These are phyloP conservation scores for Magallana ariakensis DNA, from an alignment of 1,140 invertebrate genomes.

Conservation along the genomic window DNA sequence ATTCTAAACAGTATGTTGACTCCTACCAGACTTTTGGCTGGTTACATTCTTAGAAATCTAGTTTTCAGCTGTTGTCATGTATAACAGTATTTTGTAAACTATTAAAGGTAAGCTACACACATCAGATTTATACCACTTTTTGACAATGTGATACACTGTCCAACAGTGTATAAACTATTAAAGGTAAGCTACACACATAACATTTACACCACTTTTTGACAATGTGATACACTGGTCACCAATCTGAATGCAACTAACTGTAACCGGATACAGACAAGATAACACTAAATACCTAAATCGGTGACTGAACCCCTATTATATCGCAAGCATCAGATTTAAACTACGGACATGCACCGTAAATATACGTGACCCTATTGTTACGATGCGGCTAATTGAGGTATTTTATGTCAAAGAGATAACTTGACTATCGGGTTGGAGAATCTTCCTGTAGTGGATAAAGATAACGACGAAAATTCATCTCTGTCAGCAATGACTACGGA, in stretches of 20 bases:
- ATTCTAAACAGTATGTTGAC: too few species aligned
- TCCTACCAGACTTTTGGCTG: too few species aligned
- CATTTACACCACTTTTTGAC: too few species aligned
- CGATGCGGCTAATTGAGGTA: background rate
- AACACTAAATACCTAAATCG: slow-evolving; percentile 8
- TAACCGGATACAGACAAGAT: slow-evolving; percentile 27
- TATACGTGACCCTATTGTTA: background rate
- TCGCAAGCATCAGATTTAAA: background rate
- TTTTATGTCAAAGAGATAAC: background rate
- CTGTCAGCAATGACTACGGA: background rate
- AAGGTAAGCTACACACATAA: too few species aligned
- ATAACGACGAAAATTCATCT: background rate
- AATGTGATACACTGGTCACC: too few species aligned
- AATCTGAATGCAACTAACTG: background rate
- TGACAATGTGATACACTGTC: too few species aligned
- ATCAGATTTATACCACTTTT: too few species aligned
- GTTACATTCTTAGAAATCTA: too few species aligned
- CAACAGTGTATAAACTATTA: too few species aligned
- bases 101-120: too few species aligned
- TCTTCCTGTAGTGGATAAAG: background rate
- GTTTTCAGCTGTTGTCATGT: too few species aligned
- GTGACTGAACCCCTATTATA: slow-evolving; percentile 2
- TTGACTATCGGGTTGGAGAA: background rate
- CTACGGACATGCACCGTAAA: background rate
- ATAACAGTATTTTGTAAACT: too few species aligned